Percentiles rank a stretch among this genome's conserved stretches.
Evolutionary conservation across 2,113 vertebrate genomes (phyloP).

Genomic region (Epinephelus moara): DNA sequence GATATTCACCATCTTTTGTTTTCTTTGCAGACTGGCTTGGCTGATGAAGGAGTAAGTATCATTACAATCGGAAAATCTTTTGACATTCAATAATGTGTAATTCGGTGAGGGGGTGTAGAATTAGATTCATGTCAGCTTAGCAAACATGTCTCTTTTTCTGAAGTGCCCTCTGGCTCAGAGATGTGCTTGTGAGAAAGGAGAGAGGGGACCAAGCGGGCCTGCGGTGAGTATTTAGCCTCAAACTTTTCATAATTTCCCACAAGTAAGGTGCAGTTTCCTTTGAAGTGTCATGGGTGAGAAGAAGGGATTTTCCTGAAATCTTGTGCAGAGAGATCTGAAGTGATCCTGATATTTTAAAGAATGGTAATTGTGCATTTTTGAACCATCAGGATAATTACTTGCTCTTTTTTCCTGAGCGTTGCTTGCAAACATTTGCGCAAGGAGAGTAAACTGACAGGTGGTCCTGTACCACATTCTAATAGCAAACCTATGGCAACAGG

Average conservation of each 20-base stretch:
- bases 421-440: conserved; percentile 44
- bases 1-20: conserved; percentile 52
- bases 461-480: conserved; percentile 47
- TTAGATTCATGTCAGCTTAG: conserved; percentile 23
- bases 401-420: not conserved
- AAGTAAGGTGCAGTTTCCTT: conserved; percentile 31
- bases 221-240: conserved; percentile 86
- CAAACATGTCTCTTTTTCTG: conserved; percentile 55
- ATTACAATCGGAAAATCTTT: not conserved
- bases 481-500: conserved; percentile 53
- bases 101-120: not conserved
- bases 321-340: conserved; percentile 14
- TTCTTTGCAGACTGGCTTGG: conserved; percentile 85
- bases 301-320: conserved; percentile 25
- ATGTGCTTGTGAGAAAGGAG: conserved; percentile 92
- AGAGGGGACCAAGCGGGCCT: conserved; percentile 87
- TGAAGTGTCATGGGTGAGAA: conserved; percentile 34
- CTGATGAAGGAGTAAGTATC: conserved; percentile 88
- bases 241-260: conserved; percentile 25
- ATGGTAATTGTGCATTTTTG: conserved; percentile 45
- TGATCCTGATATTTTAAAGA: conserved; percentile 28
- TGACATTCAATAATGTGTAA: conserved; percentile 24
- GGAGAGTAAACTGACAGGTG: conserved; percentile 30
- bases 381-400: conserved; percentile 67
- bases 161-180: conserved; percentile 88